Base-by-base conservation (phyloP, 2,113 vertebrate genomes). In the Eptesicus fuscus region DNA sequence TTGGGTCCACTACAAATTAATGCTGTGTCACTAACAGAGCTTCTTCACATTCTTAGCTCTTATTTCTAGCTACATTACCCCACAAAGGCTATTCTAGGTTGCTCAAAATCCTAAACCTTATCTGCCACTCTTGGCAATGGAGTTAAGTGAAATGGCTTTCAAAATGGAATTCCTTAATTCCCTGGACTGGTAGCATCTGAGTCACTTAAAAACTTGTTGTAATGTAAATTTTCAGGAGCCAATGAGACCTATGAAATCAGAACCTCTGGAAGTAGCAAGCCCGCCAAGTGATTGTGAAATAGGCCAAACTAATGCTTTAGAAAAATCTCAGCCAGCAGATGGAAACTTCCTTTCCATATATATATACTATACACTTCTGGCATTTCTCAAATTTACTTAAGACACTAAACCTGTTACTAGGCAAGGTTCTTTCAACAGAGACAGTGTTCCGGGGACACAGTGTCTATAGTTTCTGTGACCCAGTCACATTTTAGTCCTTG, bases 301-400 rank as follows among this genome's bases (percentile, higher is more conserved):
- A 71, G 40, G 42, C 4, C 47, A 93, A 87, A 88, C 28, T 13
- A 88, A 74, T 14, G 42, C 4, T 90, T 80, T 44, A 90, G 59
- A 51, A 89, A 88, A 80, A 83, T 80, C 78, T 85, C 89, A 32
- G 35, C 32, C 88, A 87, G 51, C 9, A 71, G 14, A 80, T 51
- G 17, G 30, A 92, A 89, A 89, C 56, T 91, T 80, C 42, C 78
- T 95, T 59, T 67, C 51, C 35, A 65, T 32, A 47, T n/a, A 63
- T 14, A n/a, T n/a, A n/a, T 18, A 53, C 35, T 23, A 13, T 40
- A 22, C 25, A 88, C 69, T 91, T 82, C 40, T 63, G 69, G 56
- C 3, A 94, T 53, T 90, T 89, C 84, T 82, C 42, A 92, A 90
- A 84, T 82, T 80, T 70, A 78, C 42, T 40, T 70, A 88, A 88